Conservation (phyloP, 1,140 invertebrate genomes). For the Ladona fulva region DNA sequence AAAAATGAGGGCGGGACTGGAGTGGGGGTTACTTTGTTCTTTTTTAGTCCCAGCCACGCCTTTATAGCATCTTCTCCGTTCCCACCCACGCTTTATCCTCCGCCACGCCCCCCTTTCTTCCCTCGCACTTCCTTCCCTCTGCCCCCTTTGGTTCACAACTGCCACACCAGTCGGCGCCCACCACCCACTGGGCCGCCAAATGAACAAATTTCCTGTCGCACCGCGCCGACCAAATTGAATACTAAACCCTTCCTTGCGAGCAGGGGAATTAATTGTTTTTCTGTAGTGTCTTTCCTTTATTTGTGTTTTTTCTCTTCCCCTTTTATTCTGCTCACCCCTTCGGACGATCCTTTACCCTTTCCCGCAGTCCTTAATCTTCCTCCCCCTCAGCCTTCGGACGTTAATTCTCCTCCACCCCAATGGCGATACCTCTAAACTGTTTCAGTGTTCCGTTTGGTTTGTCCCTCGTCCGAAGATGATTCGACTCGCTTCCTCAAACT, state of each 20-base stretch:
- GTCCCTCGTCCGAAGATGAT: no score
- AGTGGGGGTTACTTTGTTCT: no score
- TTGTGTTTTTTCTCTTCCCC: not conserved
- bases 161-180: not conserved
- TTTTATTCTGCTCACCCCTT: not conserved
- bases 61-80: not conserved
- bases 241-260: not conserved
- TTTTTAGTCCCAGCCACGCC: no score
- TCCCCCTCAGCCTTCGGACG: not conserved
- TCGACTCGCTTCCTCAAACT: no score
- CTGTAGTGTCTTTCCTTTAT: not conserved
- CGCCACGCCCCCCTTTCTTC: not conserved
- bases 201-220: slow-evolving; percentile 9
- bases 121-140: not conserved
- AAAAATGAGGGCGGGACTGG: no score
- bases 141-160: not conserved
- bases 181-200: not conserved
- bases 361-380: not conserved
- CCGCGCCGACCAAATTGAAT: not conserved
- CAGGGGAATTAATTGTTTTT: slow-evolving; percentile 6
- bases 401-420: no score
- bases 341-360: not conserved
- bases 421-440: no score
- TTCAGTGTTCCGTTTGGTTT: no score
- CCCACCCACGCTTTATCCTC: not conserved